phyloP scores from a whole-genome alignment of 2,888 invertebrate species.

The Gerris lacustris region DNA sequence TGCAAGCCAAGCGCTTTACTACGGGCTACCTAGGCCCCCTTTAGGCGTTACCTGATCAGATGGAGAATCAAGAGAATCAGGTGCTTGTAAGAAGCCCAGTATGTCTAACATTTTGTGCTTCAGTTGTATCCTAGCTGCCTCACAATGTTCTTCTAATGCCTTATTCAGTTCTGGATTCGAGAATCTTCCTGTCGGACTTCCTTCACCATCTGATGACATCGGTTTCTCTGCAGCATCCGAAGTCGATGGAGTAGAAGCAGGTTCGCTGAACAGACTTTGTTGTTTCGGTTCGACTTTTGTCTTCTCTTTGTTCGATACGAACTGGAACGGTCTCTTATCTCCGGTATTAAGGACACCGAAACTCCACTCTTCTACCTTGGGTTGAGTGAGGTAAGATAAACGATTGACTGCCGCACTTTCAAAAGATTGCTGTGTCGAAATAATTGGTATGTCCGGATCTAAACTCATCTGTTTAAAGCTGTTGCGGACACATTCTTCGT shows the following conservation, averaged over 20 bases:
- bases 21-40: no score
- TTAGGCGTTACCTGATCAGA: background rate
- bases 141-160: background rate
- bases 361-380: background rate
- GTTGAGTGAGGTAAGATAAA: background rate
- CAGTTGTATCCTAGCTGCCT: background rate
- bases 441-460: background rate
- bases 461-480: background rate
- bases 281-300: background rate
- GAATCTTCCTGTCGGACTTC: background rate
- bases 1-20: no score
- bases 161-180: background rate
- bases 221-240: slow-evolving; percentile 2
- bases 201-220: background rate
- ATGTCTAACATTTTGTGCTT: slow-evolving; percentile 6
- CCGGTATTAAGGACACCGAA: background rate
- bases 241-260: background rate
- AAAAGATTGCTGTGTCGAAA: background rate
- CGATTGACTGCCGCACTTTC: background rate
- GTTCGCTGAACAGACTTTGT: background rate
- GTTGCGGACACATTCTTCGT: background rate
- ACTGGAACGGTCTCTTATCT: background rate
- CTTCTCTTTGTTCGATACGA: background rate
- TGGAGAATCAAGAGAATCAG: background rate
- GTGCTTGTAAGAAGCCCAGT: background rate